Percentiles rank a stretch among this genome's conserved stretches.
These are phyloP conservation scores for Alligator sinensis DNA, from an alignment of 2,113 vertebrate genomes.

Conservation along the genomic window DNA sequence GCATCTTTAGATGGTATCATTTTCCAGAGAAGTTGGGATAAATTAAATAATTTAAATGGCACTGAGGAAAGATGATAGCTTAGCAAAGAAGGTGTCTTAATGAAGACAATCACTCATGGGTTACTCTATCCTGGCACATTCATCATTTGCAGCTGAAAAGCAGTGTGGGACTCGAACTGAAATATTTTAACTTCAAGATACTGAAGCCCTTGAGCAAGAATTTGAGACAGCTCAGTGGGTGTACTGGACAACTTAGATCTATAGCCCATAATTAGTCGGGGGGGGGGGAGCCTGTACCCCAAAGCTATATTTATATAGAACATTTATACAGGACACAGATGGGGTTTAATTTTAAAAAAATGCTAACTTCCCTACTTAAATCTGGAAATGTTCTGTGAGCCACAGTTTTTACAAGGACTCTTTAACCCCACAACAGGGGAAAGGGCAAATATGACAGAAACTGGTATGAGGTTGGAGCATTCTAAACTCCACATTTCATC, in stretches of 20 bases:
- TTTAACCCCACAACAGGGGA: not conserved
- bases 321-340: not conserved
- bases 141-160: conserved; percentile 18
- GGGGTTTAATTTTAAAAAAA: not conserved
- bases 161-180: not conserved
- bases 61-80: not conserved
- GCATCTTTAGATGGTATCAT: not conserved
- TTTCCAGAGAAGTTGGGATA: not conserved
- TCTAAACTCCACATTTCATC: not conserved
- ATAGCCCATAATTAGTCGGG: not conserved
- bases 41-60: not conserved
- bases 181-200: not conserved
- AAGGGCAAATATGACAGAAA: not conserved
- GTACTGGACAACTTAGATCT: not conserved
- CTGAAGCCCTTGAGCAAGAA: not conserved
- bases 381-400: not conserved
- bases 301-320: not conserved
- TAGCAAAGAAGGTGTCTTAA: not conserved
- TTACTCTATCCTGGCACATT: not conserved
- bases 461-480: not conserved
- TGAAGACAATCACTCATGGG: not conserved
- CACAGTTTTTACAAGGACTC: not conserved
- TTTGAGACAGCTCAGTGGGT: conserved; percentile 7
- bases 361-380: not conserved
- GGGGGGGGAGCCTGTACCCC: not conserved